Evolutionary conservation across 2,797 vertebrate species (phyloP).

Genomic region (Gila robusta): DNA sequence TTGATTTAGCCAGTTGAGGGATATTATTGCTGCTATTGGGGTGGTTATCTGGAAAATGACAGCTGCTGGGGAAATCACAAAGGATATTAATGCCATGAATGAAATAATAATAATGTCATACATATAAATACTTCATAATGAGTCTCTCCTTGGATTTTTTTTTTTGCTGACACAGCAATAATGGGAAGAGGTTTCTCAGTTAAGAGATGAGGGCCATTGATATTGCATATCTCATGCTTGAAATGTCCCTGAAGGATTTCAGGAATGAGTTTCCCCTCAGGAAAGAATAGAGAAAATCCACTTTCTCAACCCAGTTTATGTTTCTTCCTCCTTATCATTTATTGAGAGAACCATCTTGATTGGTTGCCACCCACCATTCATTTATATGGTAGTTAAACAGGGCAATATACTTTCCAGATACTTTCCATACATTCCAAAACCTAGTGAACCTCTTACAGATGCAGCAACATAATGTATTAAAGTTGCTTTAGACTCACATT

Average conservation of each 20-base stretch:
- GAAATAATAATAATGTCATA: conserved; percentile 62
- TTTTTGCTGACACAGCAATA: conserved; percentile 48
- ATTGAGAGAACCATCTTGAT: conserved; percentile 52
- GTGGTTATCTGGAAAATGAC: conserved; percentile 52
- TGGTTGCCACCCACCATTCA: conserved; percentile 12
- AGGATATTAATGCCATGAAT: conserved; percentile 58
- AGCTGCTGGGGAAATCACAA: conserved; percentile 55
- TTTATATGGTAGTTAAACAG: not conserved
- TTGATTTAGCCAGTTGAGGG: conserved; percentile 24
- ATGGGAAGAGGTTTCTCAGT: conserved; percentile 28
- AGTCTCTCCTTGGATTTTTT: conserved; percentile 48
- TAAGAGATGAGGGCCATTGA: conserved; percentile 44
- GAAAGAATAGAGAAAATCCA: conserved; percentile 31
- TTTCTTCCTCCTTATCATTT: conserved; percentile 44
- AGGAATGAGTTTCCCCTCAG: conserved; percentile 49
- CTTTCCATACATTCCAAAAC: not conserved
- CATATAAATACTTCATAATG: conserved; percentile 64
- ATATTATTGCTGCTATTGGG: conserved; percentile 51
- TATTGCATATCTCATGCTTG: conserved; percentile 38
- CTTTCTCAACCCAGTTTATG: conserved; percentile 34
- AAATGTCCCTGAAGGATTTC: conserved; percentile 50
- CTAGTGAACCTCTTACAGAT: not conserved
- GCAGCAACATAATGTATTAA: not conserved
- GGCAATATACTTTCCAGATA: not conserved
- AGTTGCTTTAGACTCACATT: not conserved